These are phyloP conservation scores for Drosophila busckii DNA, from an alignment of 1,140 invertebrate genomes.

Conservation along the genomic window DNA sequence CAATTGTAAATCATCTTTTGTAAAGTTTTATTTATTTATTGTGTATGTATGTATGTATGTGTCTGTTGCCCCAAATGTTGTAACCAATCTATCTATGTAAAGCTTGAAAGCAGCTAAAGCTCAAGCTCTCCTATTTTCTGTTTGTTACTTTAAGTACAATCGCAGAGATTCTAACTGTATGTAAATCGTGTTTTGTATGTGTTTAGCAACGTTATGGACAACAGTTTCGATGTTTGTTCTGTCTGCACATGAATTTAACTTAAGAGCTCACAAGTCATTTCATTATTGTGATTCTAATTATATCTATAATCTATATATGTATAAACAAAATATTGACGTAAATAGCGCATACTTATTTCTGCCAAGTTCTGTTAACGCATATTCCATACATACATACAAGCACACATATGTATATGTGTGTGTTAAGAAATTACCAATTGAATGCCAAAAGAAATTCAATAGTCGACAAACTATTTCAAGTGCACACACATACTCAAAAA, in stretches of 20 bases:
- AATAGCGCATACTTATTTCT: not conserved
- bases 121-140: too few relatives aligned
- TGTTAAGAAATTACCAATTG: not conserved
- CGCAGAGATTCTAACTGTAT: too few relatives aligned
- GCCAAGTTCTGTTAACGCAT: not conserved
- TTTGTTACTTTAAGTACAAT: too few relatives aligned
- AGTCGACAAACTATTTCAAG: too few relatives aligned
- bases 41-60: slow-evolving; percentile 23
- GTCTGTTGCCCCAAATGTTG: slow-evolving; percentile 30
- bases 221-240: slow-evolving; percentile 14
- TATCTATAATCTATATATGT: slow-evolving; percentile 31
- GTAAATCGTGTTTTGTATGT: too few relatives aligned
- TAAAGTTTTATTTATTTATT: slow-evolving; percentile 47
- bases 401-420: not conserved
- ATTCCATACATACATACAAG: slow-evolving; percentile 1
- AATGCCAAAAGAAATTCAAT: slow-evolving; percentile 13
- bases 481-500: too few relatives aligned
- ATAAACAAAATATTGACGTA: slow-evolving; percentile 8
- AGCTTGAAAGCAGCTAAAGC: too few relatives aligned
- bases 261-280: slow-evolving; percentile 64
- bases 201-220: too few relatives aligned
- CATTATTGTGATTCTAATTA: slow-evolving; percentile 59
- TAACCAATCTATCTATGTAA: slow-evolving; percentile 30
- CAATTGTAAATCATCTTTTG: slow-evolving; percentile 46
- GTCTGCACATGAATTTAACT: slow-evolving; percentile 21